Base-by-base conservation (phyloP, 2,797 vertebrate species). In the Mus minutoides region DNA sequence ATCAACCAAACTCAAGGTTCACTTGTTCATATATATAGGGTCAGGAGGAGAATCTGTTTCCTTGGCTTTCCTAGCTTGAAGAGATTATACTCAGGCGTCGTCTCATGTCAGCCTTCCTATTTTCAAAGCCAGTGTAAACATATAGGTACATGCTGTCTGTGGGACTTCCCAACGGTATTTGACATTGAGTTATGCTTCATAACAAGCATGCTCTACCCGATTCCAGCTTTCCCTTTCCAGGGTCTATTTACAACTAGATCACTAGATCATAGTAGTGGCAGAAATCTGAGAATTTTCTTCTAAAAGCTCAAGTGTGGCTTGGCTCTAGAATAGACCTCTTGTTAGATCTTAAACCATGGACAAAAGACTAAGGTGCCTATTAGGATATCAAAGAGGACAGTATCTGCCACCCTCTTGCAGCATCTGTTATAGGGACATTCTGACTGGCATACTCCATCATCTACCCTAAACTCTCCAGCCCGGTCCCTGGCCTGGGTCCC, bases 41-140 rank as follows among this genome's bases (percentile, higher is more conserved):
- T 78, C 16, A 22, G 29, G 3, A 37, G 34, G 26, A 62, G 12
- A 90, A 77, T 71, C 71, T 54, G 77, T 56, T 21, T 78, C 64
- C 37, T 64, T 54, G 19, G 19, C 46, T 75, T 76, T 56, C 40
- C n/a, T 21, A 24, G 16, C 52, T 71, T n/a, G 17, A 26, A 7
- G n/a, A 64, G 43, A 22, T 24, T 85, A 9, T n/a, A 31, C 21
- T 83, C 10, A 26, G 34, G 56, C 40, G 14, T 71, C 60, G 29
- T 0, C 34, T 69, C 3, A 31, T 46, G 43, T n/a, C 54, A 1
- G 2, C 0, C 17, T 56, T n/a, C 34, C 54, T 5, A 14, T 71
- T 73, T 79, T 85, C 40, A 79, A 43, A 90, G 13, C 56, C 16
- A 80, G 31, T 37, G 17, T 29, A 56, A 56, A 17, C 26, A 83